Conservation (phyloP, 2,113 vertebrate species). For the Xerus inauris region DNA sequence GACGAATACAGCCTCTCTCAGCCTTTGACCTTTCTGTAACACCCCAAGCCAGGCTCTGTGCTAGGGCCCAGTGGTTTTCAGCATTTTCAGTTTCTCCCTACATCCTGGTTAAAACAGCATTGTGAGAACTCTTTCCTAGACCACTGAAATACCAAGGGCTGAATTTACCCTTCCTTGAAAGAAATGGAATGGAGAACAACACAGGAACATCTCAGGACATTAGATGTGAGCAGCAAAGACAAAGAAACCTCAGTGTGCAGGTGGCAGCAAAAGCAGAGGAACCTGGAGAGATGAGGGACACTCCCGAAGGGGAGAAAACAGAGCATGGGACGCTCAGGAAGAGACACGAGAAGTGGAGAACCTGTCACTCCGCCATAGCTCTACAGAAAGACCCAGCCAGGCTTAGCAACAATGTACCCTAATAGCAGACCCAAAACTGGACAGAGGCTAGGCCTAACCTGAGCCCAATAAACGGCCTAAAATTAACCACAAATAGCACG, state of each 20-base stretch:
- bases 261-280: neutral
- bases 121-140: neutral
- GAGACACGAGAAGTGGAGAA: too few relatives aligned
- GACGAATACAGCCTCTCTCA: neutral
- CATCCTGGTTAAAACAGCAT: neutral
- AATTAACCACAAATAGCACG: too few relatives aligned
- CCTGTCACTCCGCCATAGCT: too few relatives aligned
- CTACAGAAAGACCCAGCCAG: too few relatives aligned
- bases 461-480: too few relatives aligned
- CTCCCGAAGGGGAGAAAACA: too few relatives aligned
- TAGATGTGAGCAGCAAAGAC: neutral
- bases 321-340: too few relatives aligned
- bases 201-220: neutral
- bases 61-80: neutral
- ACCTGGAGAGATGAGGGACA: too few relatives aligned
- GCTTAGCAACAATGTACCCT: too few relatives aligned
- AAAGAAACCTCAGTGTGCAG: neutral
- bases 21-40: neutral
- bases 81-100: neutral
- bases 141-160: neutral
- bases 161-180: neutral
- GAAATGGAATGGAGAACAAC: neutral
- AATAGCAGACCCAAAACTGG: too few relatives aligned
- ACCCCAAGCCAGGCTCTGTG: neutral
- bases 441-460: too few relatives aligned